Percentiles rank a stretch among this genome's conserved stretches.
These are phyloP conservation scores for Crypturellus tataupa DNA, from an alignment of 2,797 vertebrate genomes.

Conservation along the genomic window DNA sequence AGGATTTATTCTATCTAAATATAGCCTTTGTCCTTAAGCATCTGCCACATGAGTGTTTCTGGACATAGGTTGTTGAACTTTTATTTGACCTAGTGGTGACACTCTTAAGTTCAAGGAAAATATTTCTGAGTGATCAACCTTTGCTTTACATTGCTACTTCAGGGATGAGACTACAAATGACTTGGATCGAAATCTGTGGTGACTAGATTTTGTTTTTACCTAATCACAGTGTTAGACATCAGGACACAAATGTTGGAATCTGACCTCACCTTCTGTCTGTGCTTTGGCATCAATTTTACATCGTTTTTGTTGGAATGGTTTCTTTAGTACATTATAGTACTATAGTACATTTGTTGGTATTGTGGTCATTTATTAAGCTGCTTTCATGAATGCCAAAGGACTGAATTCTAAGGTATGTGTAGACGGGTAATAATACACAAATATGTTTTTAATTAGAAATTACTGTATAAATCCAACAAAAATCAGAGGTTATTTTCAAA, in stretches of 20 bases:
- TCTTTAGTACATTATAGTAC: background rate
- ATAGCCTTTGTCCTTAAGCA: background rate
- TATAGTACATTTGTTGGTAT: background rate
- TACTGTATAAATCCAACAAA: background rate
- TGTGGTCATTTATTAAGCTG: background rate
- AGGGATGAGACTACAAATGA: background rate
- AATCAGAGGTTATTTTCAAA: background rate
- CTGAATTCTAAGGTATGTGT: background rate
- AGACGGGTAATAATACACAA: background rate
- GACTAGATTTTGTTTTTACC: background rate
- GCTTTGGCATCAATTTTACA: background rate
- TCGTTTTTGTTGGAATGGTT: background rate
- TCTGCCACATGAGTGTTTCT: background rate
- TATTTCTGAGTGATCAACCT: background rate
- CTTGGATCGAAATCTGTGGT: background rate
- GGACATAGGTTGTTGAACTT: background rate
- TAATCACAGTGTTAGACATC: background rate
- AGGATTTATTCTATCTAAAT: background rate
- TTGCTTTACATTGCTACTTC: background rate
- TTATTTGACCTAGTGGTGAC: background rate
- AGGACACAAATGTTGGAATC: background rate
- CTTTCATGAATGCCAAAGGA: background rate
- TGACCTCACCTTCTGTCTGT: background rate
- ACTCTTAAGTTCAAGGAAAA: background rate
- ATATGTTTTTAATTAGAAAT: accelerated